phyloP scores from a whole-genome alignment of 2,797 vertebrate species.

The Takifugu rubripes region DNA sequence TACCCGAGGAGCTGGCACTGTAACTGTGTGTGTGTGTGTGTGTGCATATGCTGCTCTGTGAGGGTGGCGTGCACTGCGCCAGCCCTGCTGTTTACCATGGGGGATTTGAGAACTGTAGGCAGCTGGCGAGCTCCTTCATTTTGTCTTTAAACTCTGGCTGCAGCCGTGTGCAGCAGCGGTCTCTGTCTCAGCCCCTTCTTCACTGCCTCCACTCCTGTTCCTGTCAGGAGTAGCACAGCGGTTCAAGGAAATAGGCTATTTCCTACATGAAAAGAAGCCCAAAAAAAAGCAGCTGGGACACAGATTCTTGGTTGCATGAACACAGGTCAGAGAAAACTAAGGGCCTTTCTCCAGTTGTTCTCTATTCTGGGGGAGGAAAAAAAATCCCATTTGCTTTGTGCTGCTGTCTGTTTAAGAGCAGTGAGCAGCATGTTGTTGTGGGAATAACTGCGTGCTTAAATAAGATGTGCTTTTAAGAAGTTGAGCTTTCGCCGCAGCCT shows the following conservation, averaged over 20 bases:
- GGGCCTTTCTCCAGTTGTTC: slow-evolving; percentile 5
- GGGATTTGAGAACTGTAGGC: slow-evolving; percentile 67
- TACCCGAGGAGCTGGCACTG: slow-evolving; percentile 66
- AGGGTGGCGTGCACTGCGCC: slow-evolving; percentile 35
- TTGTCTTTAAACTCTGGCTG: slow-evolving; percentile 27
- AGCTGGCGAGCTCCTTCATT: slow-evolving; percentile 54
- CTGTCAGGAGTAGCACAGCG: slow-evolving; percentile 24
- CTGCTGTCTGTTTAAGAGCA: slow-evolving; percentile 1
- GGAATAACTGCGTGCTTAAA: background rate
- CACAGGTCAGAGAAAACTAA: slow-evolving; percentile 14
- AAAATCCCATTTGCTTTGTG: slow-evolving; percentile 2
- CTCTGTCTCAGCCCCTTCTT: slow-evolving; percentile 7
- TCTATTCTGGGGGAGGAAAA: slow-evolving; percentile 10
- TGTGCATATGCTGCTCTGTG: slow-evolving; percentile 42
- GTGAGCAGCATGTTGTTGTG: background rate
- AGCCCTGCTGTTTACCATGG: slow-evolving; percentile 67
- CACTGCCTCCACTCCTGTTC: slow-evolving; percentile 34
- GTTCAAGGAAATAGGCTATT: slow-evolving; percentile 61
- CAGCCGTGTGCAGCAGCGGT: slow-evolving; percentile 23
- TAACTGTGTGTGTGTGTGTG: slow-evolving; percentile 42
- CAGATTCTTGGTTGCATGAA: slow-evolving; percentile 29
- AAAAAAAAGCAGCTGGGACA: slow-evolving; percentile 42
- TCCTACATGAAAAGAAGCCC: slow-evolving; percentile 53
- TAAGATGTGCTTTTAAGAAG: too few relatives aligned
- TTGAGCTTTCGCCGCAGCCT: too few relatives aligned